Conservation (phyloP, 2,113 vertebrate genomes). For the Mirounga angustirostris region DNA sequence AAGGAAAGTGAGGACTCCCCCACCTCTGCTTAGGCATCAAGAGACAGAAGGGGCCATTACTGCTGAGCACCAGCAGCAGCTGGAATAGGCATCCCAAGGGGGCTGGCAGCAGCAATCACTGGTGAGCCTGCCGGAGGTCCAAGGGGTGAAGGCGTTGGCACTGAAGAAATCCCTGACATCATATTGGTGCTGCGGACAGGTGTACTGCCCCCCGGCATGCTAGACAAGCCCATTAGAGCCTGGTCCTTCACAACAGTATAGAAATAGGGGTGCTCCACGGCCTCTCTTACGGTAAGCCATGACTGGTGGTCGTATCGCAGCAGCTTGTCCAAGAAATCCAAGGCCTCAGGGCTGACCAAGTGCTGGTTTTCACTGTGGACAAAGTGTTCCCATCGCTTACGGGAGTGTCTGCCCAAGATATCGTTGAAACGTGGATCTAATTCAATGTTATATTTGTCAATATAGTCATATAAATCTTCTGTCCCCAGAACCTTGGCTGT, state of each 20-base stretch:
- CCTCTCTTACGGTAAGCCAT: constrained; percentile 91
- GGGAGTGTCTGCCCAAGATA: constrained; percentile 93
- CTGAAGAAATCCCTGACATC: constrained; percentile 96
- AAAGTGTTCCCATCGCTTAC: constrained; percentile 93
- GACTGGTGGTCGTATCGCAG: constrained; percentile 92
- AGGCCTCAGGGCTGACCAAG: constrained; percentile 92
- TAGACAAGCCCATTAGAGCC: constrained; percentile 91
- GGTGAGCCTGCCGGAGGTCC: constrained; percentile 96
- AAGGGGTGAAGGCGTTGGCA: constrained; percentile 96
- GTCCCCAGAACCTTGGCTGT: constrained; percentile 94
- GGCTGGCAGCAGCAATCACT: constrained; percentile 94
- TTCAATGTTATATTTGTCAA: constrained; percentile 94
- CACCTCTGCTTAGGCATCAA: constrained; percentile 86
- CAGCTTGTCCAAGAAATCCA: constrained; percentile 94
- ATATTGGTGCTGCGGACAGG: constrained; percentile 93
- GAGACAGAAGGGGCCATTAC: constrained; percentile 87
- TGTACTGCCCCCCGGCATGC: constrained; percentile 90
- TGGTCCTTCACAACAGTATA: constrained; percentile 94
- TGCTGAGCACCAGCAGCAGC: constrained; percentile 93
- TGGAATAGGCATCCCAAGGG: constrained; percentile 93
- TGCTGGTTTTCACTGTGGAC: constrained; percentile 95
- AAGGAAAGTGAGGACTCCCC: constrained; percentile 85
- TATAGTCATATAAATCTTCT: constrained; percentile 93
- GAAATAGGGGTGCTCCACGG: constrained; percentile 94
- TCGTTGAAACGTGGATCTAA: constrained; percentile 94